Evolutionary conservation across 2,113 vertebrate genomes (phyloP).

Genomic region (Okapia johnstoni): DNA sequence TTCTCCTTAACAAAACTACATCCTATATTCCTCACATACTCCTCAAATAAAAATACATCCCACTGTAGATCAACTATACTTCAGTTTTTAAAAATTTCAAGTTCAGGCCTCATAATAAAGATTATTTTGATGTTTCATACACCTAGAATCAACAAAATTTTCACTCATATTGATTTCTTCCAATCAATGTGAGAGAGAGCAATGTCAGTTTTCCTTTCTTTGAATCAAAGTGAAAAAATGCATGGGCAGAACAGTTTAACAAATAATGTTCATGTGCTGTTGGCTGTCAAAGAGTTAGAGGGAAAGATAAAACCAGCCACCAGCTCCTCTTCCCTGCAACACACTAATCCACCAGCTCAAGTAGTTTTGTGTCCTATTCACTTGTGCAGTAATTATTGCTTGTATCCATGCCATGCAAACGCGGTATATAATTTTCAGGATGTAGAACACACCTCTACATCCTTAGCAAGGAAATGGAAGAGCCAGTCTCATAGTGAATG

Average conservation of each 20-base stretch:
- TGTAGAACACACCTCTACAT: neutral
- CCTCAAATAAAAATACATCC: neutral
- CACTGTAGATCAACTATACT: neutral
- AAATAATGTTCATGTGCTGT: neutral
- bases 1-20: neutral
- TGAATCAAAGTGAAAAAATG: constrained; percentile 12
- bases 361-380: neutral
- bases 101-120: neutral
- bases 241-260: neutral
- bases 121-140: neutral
- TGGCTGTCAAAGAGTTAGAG: neutral
- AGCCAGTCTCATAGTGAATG: neutral
- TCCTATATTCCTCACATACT: neutral
- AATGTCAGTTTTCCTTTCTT: constrained; percentile 3
- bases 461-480: neutral
- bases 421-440: neutral
- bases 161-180: neutral
- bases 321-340: neutral
- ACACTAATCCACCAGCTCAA: neutral
- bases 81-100: neutral
- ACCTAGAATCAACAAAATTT: neutral
- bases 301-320: neutral
- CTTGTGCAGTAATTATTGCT: neutral
- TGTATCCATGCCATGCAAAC: neutral
- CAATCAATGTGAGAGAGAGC: neutral